A percentile compares a stretch with the other conserved stretches of the same genome.
These are phyloP conservation scores for Sardina pilchardus DNA, from an alignment of 2,113 vertebrate genomes.

Conservation along the genomic window DNA sequence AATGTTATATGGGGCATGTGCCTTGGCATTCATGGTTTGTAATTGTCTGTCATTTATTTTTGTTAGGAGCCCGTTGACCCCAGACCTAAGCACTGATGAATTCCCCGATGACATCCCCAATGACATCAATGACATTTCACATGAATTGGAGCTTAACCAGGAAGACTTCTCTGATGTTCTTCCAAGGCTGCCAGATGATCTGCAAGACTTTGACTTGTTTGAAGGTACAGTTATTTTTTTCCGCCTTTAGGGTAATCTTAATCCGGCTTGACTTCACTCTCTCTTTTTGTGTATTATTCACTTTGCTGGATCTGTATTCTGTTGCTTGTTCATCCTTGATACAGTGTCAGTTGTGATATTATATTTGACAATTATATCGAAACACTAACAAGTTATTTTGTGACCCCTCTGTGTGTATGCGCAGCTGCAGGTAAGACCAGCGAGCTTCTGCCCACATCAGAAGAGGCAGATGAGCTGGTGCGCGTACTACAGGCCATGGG, in stretches of 20 bases:
- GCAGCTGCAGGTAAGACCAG: constrained; percentile 80
- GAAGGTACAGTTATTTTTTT: constrained; percentile 73
- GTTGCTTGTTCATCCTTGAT: neutral
- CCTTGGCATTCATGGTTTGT: neutral
- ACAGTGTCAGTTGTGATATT: neutral
- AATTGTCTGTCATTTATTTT: neutral
- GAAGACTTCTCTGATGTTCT: constrained; percentile 88
- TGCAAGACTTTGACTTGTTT: constrained; percentile 91
- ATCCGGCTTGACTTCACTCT: neutral
- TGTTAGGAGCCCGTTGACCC: constrained; percentile 82
- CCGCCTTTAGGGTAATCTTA: neutral
- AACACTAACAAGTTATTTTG: neutral
- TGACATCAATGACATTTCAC: constrained; percentile 88
- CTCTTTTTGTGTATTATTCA: neutral
- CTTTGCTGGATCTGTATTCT: neutral
- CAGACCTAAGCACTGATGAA: constrained; percentile 85
- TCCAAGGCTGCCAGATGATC: constrained; percentile 82
- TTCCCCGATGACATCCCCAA: constrained; percentile 88
- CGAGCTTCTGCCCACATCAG: constrained; percentile 86
- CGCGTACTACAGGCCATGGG: constrained; percentile 86
- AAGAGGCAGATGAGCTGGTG: constrained; percentile 88
- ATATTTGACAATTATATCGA: neutral
- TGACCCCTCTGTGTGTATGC: neutral
- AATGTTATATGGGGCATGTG: neutral
- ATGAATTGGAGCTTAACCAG: constrained; percentile 88